Conservation (phyloP, 2,888 invertebrate species). For the Desoria tigrina region DNA sequence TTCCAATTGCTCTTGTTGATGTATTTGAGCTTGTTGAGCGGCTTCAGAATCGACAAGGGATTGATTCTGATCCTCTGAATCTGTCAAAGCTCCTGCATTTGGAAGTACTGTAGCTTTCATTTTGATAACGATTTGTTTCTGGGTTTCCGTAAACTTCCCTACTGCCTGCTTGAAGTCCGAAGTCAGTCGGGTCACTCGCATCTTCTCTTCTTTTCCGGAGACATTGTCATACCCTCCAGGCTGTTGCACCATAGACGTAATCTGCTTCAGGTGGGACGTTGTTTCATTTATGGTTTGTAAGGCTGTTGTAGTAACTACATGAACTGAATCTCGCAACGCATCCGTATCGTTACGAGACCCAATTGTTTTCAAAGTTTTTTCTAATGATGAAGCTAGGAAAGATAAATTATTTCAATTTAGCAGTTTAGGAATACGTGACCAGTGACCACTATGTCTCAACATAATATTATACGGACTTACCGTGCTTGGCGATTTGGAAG, state of each 20-base stretch:
- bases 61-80: slow-evolving; percentile 57
- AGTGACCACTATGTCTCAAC: too few species aligned
- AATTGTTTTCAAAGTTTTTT: slow-evolving; percentile 72
- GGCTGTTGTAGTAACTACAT: slow-evolving; percentile 72
- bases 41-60: slow-evolving; percentile 55
- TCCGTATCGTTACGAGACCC: slow-evolving; percentile 75
- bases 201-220: slow-evolving; percentile 58
- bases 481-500: slow-evolving; percentile 72
- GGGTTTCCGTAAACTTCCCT: slow-evolving; percentile 73
- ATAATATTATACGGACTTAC: slow-evolving; percentile 59
- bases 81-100: slow-evolving; percentile 32
- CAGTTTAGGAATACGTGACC: too few species aligned
- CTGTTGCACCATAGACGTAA: slow-evolving; percentile 69
- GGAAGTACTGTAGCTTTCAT: slow-evolving; percentile 49
- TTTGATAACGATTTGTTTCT: slow-evolving; percentile 66
- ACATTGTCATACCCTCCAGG: slow-evolving; percentile 71
- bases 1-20: slow-evolving; percentile 64
- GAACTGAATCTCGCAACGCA: slow-evolving; percentile 63
- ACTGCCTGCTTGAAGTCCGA: slow-evolving; percentile 79
- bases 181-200: slow-evolving; percentile 80
- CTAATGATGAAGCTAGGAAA: slow-evolving; percentile 59
- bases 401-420: slow-evolving; percentile 14
- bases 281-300: slow-evolving; percentile 74
- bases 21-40: slow-evolving; percentile 55
- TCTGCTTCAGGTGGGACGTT: slow-evolving; percentile 70